Percentiles rank a stretch among this genome's conserved stretches.
phyloP scores from a whole-genome alignment of 2,888 invertebrate species.

The Drosophila kambysellisi region DNA sequence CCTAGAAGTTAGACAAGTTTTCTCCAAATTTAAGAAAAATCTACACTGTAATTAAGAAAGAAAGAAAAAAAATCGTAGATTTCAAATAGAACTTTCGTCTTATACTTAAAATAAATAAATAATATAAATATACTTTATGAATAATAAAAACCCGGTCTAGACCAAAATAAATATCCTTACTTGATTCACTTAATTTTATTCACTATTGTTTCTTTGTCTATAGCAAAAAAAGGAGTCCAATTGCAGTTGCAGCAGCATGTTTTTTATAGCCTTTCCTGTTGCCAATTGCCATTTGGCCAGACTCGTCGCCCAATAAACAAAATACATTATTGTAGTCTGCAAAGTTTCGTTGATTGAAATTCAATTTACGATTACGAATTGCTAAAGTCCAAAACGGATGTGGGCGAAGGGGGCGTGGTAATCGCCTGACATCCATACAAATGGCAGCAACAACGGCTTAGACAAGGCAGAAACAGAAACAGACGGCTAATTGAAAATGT shows the following conservation, averaged over 20 bases:
- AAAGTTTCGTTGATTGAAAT: conserved; percentile 60
- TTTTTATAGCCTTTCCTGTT: conserved; percentile 2
- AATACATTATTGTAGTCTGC: conserved; percentile 45
- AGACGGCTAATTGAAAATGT: conserved; percentile 67
- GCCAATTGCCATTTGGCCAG: conserved; percentile 20
- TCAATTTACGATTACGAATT: conserved; percentile 41
- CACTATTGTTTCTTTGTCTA: conserved; percentile 1
- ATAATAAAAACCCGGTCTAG: background rate
- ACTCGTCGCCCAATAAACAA: conserved; percentile 21
- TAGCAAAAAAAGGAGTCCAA: background rate
- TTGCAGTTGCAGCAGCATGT: conserved; percentile 2
- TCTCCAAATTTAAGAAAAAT: background rate
- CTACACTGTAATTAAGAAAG: background rate
- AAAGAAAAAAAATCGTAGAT: background rate
- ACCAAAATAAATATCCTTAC: background rate
- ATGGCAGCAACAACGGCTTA: conserved; percentile 18
- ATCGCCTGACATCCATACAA: conserved; percentile 30
- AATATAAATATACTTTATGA: too few species aligned
- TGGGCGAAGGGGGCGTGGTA: background rate
- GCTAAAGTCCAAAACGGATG: background rate
- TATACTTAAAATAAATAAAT: too few species aligned
- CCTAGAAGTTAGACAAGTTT: background rate
- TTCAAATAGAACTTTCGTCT: background rate
- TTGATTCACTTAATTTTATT: background rate
- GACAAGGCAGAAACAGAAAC: conserved; percentile 6